Evolutionary conservation across 2,888 invertebrate genomes (phyloP), one percentile per base, ranked within the genome.

Genomic region (Andrena praecox): DNA sequence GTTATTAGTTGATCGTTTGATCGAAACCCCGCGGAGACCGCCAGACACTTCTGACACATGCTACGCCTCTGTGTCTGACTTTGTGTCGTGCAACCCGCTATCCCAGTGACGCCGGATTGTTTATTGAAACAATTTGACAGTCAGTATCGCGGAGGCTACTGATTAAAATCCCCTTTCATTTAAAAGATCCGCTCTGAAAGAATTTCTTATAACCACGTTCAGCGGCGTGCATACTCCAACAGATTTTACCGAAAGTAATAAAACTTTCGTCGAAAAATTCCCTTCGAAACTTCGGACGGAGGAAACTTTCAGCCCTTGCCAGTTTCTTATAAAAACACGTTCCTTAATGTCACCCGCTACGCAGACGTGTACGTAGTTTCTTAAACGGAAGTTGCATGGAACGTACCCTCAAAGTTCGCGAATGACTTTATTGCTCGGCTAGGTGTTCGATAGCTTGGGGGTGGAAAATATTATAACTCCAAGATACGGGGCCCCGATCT

Each of bases 1-100:
- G 90, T 92, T 91, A 93, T 93, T 93, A 93, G 93, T 93, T 92
- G 92, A 93, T 93, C 91, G 91, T 91, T 90, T 90, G 92, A 93
- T 93, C 90, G 91, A 87, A 91, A 91, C 85, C 90, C 93, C 93
- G 83, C 71, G 76, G 92, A 89, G 93, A 81, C 90, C 86, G 87
- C 82, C 80, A 81, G 84, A 75, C 84, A 82, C 64, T 86, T 81
- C 80, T 85, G 87, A 88, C 86, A 86, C 73, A 54, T 52, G 54
- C 82, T 68, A n/a, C 67, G 54, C 24, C 56, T 60, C 75, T 77
- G 64, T 76, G 75, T 67, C 75, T 76, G 67, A 59, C 82, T 67
- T 52, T 75, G 50, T 24, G 20, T 27, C 20, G 8, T 52, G 29
- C 20, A 52, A 52, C 50, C 50, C 50, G 33, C 20, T 7, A 24